These are phyloP conservation scores for Neopipo cinnamomea DNA, from an alignment of 2,113 vertebrate species.

Conservation along the genomic window DNA sequence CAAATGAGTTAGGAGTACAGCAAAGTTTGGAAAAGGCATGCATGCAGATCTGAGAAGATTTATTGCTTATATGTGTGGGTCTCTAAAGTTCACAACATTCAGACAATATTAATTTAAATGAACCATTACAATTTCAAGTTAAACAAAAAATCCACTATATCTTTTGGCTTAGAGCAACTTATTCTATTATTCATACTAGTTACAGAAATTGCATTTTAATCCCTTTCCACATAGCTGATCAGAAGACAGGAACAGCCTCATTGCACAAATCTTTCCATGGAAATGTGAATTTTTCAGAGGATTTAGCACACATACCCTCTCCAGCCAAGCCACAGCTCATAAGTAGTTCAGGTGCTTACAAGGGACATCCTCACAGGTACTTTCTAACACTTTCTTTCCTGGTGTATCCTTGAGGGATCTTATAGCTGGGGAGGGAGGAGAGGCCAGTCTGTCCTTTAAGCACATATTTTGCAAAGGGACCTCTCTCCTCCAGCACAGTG, in stretches of 20 bases:
- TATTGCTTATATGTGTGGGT: background rate
- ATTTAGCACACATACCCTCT: background rate
- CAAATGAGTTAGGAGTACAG: background rate
- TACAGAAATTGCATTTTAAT: background rate
- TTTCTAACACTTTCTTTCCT: background rate
- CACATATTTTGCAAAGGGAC: background rate
- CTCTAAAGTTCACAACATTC: background rate
- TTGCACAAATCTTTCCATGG: background rate
- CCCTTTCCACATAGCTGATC: background rate
- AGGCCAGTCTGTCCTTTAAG: background rate
- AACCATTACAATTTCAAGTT: background rate
- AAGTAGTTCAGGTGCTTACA: background rate
- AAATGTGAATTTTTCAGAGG: background rate
- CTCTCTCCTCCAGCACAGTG: background rate
- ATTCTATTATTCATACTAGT: background rate
- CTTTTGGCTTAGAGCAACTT: background rate
- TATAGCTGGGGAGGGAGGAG: background rate
- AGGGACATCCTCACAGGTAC: background rate
- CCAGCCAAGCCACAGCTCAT: background rate
- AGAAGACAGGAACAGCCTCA: background rate
- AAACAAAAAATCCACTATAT: background rate
- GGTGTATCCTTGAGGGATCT: background rate
- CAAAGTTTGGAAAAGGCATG: background rate
- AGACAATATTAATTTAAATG: background rate
- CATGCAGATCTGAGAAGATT: background rate